phyloP scores from a whole-genome alignment of 2,888 invertebrate species.

The Lacanobia oleracea region DNA sequence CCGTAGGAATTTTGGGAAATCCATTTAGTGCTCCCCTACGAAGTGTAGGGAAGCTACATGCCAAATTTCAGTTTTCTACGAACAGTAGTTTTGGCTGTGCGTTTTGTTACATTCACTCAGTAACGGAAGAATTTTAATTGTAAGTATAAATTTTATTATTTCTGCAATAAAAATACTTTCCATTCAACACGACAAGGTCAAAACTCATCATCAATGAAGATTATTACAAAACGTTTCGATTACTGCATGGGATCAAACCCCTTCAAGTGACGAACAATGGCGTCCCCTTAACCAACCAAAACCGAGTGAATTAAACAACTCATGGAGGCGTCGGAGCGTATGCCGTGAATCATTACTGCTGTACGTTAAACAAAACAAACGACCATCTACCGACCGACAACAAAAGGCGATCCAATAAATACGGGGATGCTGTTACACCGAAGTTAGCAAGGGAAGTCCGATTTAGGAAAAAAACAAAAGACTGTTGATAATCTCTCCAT shows the following conservation, averaged over 20 bases:
- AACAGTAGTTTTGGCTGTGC: too few species aligned
- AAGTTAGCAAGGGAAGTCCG: background rate
- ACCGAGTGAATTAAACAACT: constrained; percentile 53
- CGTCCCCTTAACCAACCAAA: constrained; percentile 19
- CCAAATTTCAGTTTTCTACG: too few species aligned
- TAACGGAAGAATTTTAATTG: too few species aligned
- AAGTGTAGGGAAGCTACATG: too few species aligned
- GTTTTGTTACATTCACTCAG: too few species aligned
- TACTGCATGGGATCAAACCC: background rate
- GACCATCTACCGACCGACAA: constrained; percentile 72
- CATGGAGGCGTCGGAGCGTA: constrained; percentile 43
- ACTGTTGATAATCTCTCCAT: background rate
- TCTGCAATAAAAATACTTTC: too few species aligned
- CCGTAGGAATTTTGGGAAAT: too few species aligned
- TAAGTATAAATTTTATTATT: too few species aligned
- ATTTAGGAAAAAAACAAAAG: background rate
- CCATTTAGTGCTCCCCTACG: too few species aligned
- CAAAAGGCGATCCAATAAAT: constrained; percentile 80
- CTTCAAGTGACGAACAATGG: constrained; percentile 10
- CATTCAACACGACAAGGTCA: too few species aligned
- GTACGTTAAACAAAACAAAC: constrained; percentile 75
- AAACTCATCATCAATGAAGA: too few species aligned
- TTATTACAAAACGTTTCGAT: too few species aligned
- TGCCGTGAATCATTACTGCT: constrained; percentile 76
- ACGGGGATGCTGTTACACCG: constrained; percentile 69